Evolutionary conservation across 2,888 invertebrate genomes (phyloP), one percentile per base, ranked within the genome.

Genomic region (Aradus depressus): DNA sequence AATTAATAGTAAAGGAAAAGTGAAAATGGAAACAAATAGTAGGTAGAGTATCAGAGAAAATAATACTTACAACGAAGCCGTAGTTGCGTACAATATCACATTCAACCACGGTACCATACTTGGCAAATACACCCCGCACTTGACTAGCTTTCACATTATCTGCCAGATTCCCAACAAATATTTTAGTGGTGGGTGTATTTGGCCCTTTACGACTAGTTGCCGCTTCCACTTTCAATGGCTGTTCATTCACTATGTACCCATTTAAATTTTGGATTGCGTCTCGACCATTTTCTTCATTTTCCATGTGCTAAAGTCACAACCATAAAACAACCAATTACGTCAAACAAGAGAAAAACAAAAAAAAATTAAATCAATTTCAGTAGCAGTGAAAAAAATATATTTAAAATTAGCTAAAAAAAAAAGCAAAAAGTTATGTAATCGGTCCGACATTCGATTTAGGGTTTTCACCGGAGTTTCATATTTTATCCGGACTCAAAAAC

Each of bases 81-180:
- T 92, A 96, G 75, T 93, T 95, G 66, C 92, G 85, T 60, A 95
- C 87, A 68, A 97, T 91, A 77, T 96, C 95, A 74, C 92, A 92
- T 70, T 97, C 96, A 63, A 90, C 87, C 62, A 97, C 95, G 65
- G 84, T 80, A 66, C 95, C 95, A 76, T 79, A 95, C 71, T 91
- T 90, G 71, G 87, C 85, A 76, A 97, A 96, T 62, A 96, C 75
- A 68, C 85, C 84, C 69, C 89, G 83, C 61, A 95, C 82, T 68
- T 92, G 90, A 57, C 88, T 85, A 66, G 88, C 84, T 71, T 88
- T 86, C 64, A 92, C 88, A 70, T 88, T 88, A 70, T 89, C 89
- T 64, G 89, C 86, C 61, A 96, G 74, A 75, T 96, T 96, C 64
- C 95, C 95, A 65, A 97, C 91, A 75, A 95, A 95, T 64, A 97